phyloP scores from a whole-genome alignment of 2,797 vertebrate genomes.

The Xenops minutus region DNA sequence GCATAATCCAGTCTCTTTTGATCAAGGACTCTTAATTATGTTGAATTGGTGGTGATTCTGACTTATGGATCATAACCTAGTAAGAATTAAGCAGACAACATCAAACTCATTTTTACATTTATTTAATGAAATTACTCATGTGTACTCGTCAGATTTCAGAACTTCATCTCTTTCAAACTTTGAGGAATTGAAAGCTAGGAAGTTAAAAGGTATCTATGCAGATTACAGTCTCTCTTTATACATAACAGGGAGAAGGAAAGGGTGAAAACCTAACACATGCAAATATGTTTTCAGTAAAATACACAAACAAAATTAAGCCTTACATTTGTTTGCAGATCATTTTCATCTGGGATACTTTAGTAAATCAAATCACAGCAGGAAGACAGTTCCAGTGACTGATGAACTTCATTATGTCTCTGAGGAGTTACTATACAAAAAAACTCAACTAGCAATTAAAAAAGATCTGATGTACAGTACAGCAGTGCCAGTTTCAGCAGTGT shows the following conservation, averaged over 20 bases:
- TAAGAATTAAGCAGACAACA: constrained; percentile 59
- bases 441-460: constrained; percentile 32
- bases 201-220: neutral
- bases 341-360: constrained; percentile 59
- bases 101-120: constrained; percentile 51
- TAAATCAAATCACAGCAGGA: constrained; percentile 64
- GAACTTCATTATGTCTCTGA: constrained; percentile 62
- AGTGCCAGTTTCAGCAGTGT: neutral
- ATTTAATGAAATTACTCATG: constrained; percentile 53
- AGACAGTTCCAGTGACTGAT: constrained; percentile 64
- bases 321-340: constrained; percentile 60
- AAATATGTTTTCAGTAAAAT: constrained; percentile 36
- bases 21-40: constrained; percentile 55
- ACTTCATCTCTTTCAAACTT: constrained; percentile 8
- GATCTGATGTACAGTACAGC: constrained; percentile 31
- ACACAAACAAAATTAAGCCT: constrained; percentile 52
- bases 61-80: constrained; percentile 57
- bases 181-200: constrained; percentile 12
- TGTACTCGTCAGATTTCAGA: constrained; percentile 6
- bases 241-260: neutral
- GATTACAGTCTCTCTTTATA: neutral
- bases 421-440: constrained; percentile 39
- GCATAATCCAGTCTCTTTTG: constrained; percentile 55
- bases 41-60: constrained; percentile 43
- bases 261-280: neutral